Evolutionary conservation across 2,113 vertebrate genomes (phyloP), one percentile per base, ranked within the genome.

Genomic region (Pelodiscus sinensis): DNA sequence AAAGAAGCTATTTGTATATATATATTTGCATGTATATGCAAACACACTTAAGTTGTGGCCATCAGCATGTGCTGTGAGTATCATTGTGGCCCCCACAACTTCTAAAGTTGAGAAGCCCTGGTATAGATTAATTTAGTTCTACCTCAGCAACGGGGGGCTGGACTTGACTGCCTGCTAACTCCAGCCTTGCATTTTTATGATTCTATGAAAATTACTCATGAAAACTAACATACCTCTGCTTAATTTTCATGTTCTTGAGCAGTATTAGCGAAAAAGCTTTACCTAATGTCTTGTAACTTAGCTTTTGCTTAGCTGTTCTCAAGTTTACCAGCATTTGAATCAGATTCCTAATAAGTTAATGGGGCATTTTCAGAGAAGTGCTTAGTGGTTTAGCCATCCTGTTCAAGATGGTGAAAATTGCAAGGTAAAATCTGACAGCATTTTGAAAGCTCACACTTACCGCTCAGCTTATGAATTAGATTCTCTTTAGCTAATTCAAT

Each of bases 251-350:
- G 60, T 81, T n/a, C 8, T 95, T 58, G 2, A 68, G 54, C 19
- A 81, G 79, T 89, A 88, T 91, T 89, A 89, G 68, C 86, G 51
- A 87, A 56, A 71, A 54, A 4, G 19, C 10, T 68, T 89, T 92
- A 77, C 75, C 79, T 25, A 44, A 56, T 86, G 52, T 86, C 85
- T 84, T 84, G 62, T 58, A 29, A 58, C 35, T 27, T n/a, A n/a
- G 21, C 55, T 35, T 56, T 71, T 81, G 35, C 58, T 86, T 86
- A 94, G 91, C 68, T 9, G 0, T 3, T 86, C 56, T 0, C 0
- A 62, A 10, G 3, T 85, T 92, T 86, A 51, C 79, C 94, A 84
- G 85, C 51, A 89, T 87, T 91, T 82, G 58, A 4, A 11, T 57
- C 65, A 19, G 3, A 24, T 83, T 90, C 85, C 56, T 85, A 80